These are phyloP conservation scores for Pachyuromys duprasi DNA, from an alignment of 2,797 vertebrate species.

Conservation along the genomic window DNA sequence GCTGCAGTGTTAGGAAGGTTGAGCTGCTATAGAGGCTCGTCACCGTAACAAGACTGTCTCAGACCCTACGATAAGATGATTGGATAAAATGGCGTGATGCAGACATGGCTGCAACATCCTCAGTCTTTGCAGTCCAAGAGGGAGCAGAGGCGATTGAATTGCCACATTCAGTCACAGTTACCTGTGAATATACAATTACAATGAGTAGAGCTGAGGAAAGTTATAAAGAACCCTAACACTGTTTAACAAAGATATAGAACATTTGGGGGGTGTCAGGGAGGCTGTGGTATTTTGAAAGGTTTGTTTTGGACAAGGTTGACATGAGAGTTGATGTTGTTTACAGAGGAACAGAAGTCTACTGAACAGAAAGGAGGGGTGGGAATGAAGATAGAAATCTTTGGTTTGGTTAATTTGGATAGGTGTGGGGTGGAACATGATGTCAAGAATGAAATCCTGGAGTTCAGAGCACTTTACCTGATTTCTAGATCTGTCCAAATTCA, in stretches of 20 bases:
- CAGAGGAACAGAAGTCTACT: not conserved
- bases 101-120: not conserved
- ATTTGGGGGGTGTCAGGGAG: not conserved
- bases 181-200: not conserved
- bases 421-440: not conserved
- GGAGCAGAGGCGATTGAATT: not conserved
- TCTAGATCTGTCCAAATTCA: not conserved
- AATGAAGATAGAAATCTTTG: not conserved
- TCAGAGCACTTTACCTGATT: not conserved
- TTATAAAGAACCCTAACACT: not conserved
- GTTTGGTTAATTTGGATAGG: not conserved
- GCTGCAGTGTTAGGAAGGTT: not conserved
- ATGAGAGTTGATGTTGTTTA: not conserved
- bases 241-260: not conserved
- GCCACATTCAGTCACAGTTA: not conserved
- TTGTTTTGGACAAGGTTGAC: not conserved
- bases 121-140: not conserved
- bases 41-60: not conserved
- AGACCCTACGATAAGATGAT: not conserved
- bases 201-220: not conserved
- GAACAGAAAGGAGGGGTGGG: not conserved
- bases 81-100: not conserved
- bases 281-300: constrained; percentile 6
- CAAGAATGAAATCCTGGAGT: not conserved
- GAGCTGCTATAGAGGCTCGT: not conserved